phyloP scores from a whole-genome alignment of 2,113 vertebrate genomes.

The Sinocyclocheilus anshuiensis region DNA sequence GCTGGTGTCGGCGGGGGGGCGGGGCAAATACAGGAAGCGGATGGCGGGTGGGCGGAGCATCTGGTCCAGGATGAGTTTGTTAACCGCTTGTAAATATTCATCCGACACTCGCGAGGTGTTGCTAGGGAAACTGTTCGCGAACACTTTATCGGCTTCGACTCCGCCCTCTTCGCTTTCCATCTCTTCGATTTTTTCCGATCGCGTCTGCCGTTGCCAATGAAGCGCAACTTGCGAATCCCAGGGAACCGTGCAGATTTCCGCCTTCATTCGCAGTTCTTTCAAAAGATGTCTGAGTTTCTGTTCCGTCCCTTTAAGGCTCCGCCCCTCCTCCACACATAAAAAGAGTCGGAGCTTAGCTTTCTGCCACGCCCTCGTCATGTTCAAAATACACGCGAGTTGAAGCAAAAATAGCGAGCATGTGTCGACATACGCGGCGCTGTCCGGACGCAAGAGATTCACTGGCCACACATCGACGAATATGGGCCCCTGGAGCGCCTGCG shows the following conservation, averaged over 20 bases:
- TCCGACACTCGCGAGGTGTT: constrained; percentile 81
- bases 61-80: constrained; percentile 81
- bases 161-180: constrained; percentile 8
- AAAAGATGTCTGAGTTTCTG: constrained; percentile 85
- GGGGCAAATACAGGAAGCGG: constrained; percentile 87
- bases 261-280: constrained; percentile 85
- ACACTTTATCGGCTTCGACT: constrained; percentile 62
- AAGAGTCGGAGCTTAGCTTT: constrained; percentile 83
- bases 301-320: constrained; percentile 79
- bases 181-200: constrained; percentile 13
- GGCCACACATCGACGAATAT: constrained; percentile 88
- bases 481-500: constrained; percentile 62
- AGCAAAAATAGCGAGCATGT: constrained; percentile 90
- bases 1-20: constrained; percentile 83
- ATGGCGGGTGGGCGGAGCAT: constrained; percentile 71
- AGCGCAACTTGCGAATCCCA: constrained; percentile 86
- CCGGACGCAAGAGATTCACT: constrained; percentile 84
- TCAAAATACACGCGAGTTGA: constrained; percentile 89
- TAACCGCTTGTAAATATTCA: constrained; percentile 83
- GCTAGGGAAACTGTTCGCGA: constrained; percentile 79
- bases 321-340: constrained; percentile 84
- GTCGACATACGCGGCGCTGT: constrained; percentile 86
- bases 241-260: constrained; percentile 79
- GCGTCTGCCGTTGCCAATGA: constrained; percentile 83
- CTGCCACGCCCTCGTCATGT: constrained; percentile 86